Base-by-base conservation (phyloP, 2,113 vertebrate species). In the Ibidorhyncha struthersii region DNA sequence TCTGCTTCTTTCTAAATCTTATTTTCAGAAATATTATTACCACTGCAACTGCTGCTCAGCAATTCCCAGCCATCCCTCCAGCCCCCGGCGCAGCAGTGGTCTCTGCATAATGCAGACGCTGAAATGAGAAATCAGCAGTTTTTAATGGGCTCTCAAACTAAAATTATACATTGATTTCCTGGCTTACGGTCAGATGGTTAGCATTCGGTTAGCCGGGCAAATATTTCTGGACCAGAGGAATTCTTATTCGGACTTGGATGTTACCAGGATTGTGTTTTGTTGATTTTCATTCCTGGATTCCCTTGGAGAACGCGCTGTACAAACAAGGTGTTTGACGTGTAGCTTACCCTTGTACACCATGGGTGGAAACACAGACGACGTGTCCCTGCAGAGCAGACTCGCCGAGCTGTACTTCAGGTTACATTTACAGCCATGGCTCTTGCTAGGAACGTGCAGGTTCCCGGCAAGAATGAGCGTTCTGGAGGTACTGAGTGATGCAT, bases 61-160 rank as follows among this genome's bases (percentile, higher is more conserved):
- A 36, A 4, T 86, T 81, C 86, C 67, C 72, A 59, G 85, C 40
- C 90, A 14, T 10, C 5, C 1, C 95, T 82, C 78, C 71, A 80
- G 88, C 82, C 92, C 83, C 61, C 4, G 1, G 70, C 62, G 14
- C 93, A 89, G 94, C 83, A 82, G 84, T 70, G 95, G 72, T 41
- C 81, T 85, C 91, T 80, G 93, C 73, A 11, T 90, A 55, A 89
- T 45, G 91, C n/a, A 17, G 89, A 15, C 8, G 2, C 19, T 23
- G 84, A 82, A 94, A 87, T 55, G 96, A 91, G 70, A 63, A 59
- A 80, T 90, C 96, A 94, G 94, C 96, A 90, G 52, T 95, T 96
- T 70, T 45, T 93, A 73, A 91, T 71, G 86, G 84, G 78, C 91
- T 93, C 93, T 95, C 82, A 12, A 83, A 80, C 71, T 80, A 71